Evolutionary conservation across 2,113 vertebrate genomes (phyloP), one percentile per base, ranked within the genome.

Genomic region (Bombycilla garrulus): DNA sequence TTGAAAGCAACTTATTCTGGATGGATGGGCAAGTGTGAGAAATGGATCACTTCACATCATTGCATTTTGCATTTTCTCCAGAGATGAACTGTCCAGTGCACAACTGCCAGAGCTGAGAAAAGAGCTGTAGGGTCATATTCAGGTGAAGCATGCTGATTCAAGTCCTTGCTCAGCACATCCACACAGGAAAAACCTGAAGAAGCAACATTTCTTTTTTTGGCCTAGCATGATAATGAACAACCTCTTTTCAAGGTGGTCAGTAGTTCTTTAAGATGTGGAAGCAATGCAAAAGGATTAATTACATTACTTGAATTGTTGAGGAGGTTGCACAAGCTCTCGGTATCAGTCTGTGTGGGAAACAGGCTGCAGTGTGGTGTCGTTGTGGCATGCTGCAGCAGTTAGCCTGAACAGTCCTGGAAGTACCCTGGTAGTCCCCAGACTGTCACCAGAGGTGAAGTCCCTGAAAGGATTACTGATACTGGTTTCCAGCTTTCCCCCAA

Each of bases 401-500:
- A 95, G 80, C 72, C 73, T 94, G 38, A 94, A 56, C 64, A 79
- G 86, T 94, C 79, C 94, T 70, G 69, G 50, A 73, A 91, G 64
- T 66, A 93, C 82, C 92, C 57, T 77, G 81, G 57, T 67, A 86
- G 91, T 83, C 81, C 92, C 87, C 87, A 96, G 40, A 92, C 26
- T 72, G 54, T 90, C 87, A 81, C 86, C 95, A 96, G 91, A 81
- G 23, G 24, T 76, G 86, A 82, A 94, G 95, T 94, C 73, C 88
- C 85, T 94, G 91, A 88, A 97, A 94, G 71, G 76, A 96, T 96
- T 94, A 95, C 90, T 88, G 65, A 85, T 35, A 23, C 62, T 50
- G 84, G 80, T 73, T 92, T 88, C 62, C 72, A 94, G 57, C 58
- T 3, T 60, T 97, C 42, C 78, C 90, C 84, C 78, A 86, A 88